phyloP scores from a whole-genome alignment of 2,888 invertebrate genomes.

The Bimastos eiseni region DNA sequence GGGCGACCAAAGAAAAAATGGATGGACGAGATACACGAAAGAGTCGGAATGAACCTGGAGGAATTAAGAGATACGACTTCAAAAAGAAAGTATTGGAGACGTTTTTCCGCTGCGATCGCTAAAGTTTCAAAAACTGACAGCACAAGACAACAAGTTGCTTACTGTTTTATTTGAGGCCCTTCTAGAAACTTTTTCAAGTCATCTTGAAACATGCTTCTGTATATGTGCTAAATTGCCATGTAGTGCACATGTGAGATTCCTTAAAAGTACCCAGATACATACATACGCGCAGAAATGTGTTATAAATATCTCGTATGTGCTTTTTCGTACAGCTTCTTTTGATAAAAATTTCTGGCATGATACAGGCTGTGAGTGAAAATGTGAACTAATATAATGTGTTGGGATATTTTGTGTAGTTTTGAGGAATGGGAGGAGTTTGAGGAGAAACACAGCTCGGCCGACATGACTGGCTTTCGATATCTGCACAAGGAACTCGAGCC shows the following conservation, averaged over 20 bases:
- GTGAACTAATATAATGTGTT: neutral
- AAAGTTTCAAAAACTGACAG: no score
- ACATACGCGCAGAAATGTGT: neutral
- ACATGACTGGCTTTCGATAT: constrained; percentile 83
- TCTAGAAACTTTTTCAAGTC: no score
- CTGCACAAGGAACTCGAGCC: constrained; percentile 94
- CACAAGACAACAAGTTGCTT: neutral
- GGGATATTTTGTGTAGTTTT: constrained; percentile 70
- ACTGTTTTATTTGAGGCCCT: neutral
- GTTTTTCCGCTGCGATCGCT: no score
- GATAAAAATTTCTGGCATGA: neutral
- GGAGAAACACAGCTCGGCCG: constrained; percentile 79
- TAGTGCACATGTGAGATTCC: no score
- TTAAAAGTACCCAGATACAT: no score
- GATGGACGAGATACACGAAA: no score
- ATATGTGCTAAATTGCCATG: no score
- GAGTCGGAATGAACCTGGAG: no score
- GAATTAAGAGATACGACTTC: no score
- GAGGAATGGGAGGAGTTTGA: constrained; percentile 93
- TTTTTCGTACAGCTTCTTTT: neutral
- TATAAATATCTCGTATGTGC: neutral
- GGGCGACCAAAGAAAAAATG: no score
- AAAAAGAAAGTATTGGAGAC: no score
- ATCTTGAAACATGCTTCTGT: no score
- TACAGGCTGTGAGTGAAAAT: neutral